phyloP scores from a whole-genome alignment of 1,140 invertebrate species.

The Amyelois transitella region DNA sequence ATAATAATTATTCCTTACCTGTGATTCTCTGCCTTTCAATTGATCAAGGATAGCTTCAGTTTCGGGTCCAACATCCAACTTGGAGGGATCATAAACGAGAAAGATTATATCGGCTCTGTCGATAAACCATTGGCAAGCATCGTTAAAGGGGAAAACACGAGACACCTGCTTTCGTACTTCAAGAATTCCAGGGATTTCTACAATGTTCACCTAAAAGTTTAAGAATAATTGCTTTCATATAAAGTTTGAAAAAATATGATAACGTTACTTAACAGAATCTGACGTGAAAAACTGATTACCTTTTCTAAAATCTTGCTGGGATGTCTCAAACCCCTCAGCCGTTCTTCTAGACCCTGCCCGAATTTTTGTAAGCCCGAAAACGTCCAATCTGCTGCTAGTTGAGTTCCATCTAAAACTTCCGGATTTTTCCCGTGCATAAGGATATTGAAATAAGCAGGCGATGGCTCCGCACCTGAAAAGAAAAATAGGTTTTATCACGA shows the following conservation, averaged over 20 bases:
- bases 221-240: background rate
- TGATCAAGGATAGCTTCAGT: conserved; percentile 95
- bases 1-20: conserved; percentile 71
- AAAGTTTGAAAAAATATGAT: no score
- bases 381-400: conserved; percentile 93
- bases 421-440: conserved; percentile 90
- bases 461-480: conserved; percentile 89
- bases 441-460: conserved; percentile 95
- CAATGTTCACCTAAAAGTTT: conserved; percentile 89
- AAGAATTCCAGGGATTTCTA: conserved; percentile 96
- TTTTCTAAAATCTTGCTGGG: conserved; percentile 91
- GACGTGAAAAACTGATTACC: conserved; percentile 69
- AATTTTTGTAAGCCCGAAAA: conserved; percentile 96
- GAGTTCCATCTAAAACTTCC: conserved; percentile 91
- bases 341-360: conserved; percentile 93
- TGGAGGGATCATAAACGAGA: conserved; percentile 95
- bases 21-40: conserved; percentile 93
- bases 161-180: conserved; percentile 96
- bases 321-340: conserved; percentile 87
- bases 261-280: background rate
- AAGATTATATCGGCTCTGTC: conserved; percentile 96
- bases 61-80: conserved; percentile 95
- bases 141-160: conserved; percentile 94
- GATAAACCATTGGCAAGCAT: conserved; percentile 97
- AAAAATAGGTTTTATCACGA: conserved; percentile 8